Evolutionary conservation across 2,113 vertebrate species (phyloP), one percentile per base, ranked within the genome.

Genomic region (Steatornis caripensis): DNA sequence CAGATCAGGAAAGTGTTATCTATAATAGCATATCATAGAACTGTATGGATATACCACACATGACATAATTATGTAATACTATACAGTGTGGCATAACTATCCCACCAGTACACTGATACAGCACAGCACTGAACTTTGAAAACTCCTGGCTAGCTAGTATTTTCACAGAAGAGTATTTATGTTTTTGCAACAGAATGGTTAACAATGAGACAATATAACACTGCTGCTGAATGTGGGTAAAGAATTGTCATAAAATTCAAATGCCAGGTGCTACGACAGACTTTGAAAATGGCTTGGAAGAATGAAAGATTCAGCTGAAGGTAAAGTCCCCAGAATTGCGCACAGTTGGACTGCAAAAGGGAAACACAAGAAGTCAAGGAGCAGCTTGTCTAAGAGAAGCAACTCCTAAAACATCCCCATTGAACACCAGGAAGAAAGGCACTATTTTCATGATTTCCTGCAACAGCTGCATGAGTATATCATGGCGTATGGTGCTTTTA

Each of bases 101-200:
- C 6, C 26, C 19, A 22, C 5, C 27, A 1, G 0, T n/a, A 41
- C 8, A 20, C 9, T 51, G 58, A 30, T 14, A 32, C 9, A 53
- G 49, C 26, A 55, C 54, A 80, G 54, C 4, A 15, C 12, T 15
- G 34, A 55, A 61, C 49, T 75, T 27, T 23, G 16, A 58, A 66
- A 78, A 21, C 29, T 60, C 23, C 36, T 65, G 49, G 19, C 21
- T 54, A 58, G 36, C 34, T 34, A 23, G 19, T 29, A 19, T 81
- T 84, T 81, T 16, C 43, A 29, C 19, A 17, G 29, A 37, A 45
- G 39, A 62, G 5, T 13, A 5, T 34, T 84, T 55, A 45, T 23
- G 20, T 34, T 53, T 60, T 39, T n/a, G 19, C 49, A 93, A 36
- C 12, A 39, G 14, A 36, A 72, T 11, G 6, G 24, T 34, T 66